Evolutionary conservation across 2,888 invertebrate species (phyloP).

Genomic region (Megaustenia siamemsis): DNA sequence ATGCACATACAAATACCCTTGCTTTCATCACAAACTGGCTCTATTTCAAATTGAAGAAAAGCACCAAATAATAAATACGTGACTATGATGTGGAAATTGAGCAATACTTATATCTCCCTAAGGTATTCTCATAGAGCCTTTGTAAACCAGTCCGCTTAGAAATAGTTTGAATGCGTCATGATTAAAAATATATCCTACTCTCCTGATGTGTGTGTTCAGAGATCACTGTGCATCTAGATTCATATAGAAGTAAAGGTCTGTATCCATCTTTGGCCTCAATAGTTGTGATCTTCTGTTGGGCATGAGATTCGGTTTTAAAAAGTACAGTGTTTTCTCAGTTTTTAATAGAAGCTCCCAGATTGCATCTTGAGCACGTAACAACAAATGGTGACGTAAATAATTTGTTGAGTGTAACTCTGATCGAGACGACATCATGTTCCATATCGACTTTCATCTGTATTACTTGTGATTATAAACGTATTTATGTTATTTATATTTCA

Average conservation of each 20-base stretch:
- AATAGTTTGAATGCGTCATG: conserved; percentile 8
- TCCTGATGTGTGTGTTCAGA: neutral
- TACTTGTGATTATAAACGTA: no score
- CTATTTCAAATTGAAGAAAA: neutral
- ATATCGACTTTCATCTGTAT: no score
- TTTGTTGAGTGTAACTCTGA: neutral
- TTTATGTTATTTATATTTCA: no score
- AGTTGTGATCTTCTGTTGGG: neutral
- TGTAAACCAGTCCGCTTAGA: neutral
- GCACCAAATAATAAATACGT: neutral
- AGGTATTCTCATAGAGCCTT: neutral
- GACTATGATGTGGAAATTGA: neutral
- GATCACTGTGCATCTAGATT: neutral
- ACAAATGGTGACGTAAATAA: conserved; percentile 4
- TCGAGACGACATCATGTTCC: no score
- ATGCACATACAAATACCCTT: neutral
- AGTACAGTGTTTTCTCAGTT: neutral
- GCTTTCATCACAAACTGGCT: neutral
- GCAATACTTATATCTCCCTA: neutral
- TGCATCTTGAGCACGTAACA: neutral
- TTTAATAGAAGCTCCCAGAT: neutral
- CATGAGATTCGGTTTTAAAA: neutral
- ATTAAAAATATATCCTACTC: neutral
- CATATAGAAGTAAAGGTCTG: neutral
- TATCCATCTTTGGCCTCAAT: neutral